phyloP scores from a whole-genome alignment of 2,888 invertebrate genomes.

The Metellina segmentata region DNA sequence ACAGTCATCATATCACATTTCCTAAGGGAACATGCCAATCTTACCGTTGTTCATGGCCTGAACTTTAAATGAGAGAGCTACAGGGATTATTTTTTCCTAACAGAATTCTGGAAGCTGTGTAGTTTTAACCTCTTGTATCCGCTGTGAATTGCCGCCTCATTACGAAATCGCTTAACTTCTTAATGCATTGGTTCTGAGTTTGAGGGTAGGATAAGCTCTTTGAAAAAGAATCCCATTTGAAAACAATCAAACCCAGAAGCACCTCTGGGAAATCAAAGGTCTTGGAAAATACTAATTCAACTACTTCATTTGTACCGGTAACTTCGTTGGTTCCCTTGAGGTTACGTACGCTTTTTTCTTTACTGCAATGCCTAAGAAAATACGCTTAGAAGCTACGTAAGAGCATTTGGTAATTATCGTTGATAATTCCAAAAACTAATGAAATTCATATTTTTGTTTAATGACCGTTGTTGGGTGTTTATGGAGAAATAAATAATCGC shows the following conservation, averaged over 20 bases:
- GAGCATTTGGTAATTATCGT: background rate
- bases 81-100: background rate
- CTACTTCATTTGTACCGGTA: background rate
- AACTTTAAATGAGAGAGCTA: background rate
- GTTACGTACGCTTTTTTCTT: background rate
- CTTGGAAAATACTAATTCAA: conserved; percentile 11
- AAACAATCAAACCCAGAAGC: background rate
- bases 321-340: background rate
- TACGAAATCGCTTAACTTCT: background rate
- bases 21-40: no score
- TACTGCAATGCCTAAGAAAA: background rate
- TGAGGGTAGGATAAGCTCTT: background rate
- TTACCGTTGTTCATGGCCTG: no score
- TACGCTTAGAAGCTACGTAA: background rate
- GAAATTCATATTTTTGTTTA: no score
- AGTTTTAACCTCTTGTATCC: background rate
- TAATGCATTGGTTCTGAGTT: background rate
- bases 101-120: background rate
- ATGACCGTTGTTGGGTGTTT: no score
- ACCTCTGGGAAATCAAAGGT: background rate
- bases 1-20: no score
- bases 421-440: background rate
- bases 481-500: no score
- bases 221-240: background rate
- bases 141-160: background rate